phyloP scores from a whole-genome alignment of 2,888 invertebrate species.

The Orchesella flavescens region DNA sequence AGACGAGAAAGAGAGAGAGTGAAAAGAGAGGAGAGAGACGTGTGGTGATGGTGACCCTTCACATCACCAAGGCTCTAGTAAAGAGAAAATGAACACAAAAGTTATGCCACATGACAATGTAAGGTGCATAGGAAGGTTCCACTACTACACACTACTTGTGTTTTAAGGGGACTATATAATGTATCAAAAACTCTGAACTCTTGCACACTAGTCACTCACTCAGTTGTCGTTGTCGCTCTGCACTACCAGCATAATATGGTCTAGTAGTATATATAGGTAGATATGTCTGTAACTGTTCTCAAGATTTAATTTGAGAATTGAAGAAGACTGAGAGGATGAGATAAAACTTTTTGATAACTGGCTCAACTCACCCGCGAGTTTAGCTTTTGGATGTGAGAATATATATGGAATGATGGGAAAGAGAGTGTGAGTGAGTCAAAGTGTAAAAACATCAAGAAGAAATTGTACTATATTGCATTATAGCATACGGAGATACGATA shows the following conservation, averaged over 20 bases:
- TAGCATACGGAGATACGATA: background rate
- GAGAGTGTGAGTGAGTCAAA: background rate
- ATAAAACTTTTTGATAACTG: slow-evolving; percentile 43
- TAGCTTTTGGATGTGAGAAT: too few species aligned
- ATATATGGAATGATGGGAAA: background rate
- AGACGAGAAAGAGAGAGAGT: background rate
- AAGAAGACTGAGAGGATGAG: slow-evolving; percentile 24
- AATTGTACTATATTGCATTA: background rate
- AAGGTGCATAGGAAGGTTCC: too few species aligned
- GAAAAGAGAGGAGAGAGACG: background rate
- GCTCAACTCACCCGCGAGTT: background rate
- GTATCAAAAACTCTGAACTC: background rate
- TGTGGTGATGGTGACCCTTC: slow-evolving; percentile 29
- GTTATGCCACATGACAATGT: slow-evolving; percentile 21
- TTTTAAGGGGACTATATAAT: background rate
- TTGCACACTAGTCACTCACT: background rate
- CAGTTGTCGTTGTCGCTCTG: background rate
- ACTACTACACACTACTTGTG: background rate
- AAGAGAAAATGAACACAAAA: slow-evolving; percentile 5
- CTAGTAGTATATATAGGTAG: too few species aligned
- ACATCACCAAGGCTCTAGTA: background rate
- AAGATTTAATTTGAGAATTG: slow-evolving; percentile 48
- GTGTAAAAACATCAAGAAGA: background rate
- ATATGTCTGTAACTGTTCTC: background rate
- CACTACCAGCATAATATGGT: background rate